These are phyloP conservation scores for Holothuria leucospilota DNA, from an alignment of 53 echinoderm and acorn worm genomes.

Conservation along the genomic window DNA sequence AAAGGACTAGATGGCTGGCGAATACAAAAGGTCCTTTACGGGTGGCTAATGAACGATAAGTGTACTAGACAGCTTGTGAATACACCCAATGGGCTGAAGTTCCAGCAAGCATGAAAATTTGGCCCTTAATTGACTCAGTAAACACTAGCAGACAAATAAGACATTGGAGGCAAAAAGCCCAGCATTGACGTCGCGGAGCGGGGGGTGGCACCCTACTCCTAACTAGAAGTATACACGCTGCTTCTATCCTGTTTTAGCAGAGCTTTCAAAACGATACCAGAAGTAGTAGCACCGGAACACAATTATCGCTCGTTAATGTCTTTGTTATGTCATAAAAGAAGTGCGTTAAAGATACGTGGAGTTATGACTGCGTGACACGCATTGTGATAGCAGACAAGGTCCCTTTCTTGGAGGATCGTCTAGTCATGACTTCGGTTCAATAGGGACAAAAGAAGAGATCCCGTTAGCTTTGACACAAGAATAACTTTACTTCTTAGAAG, in stretches of 20 bases:
- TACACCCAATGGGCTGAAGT: constrained; percentile 18
- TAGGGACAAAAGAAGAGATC: not conserved
- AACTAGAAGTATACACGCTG: not conserved
- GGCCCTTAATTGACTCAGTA: constrained; percentile 24
- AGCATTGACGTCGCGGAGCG: constrained; percentile 10
- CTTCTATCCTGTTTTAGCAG: no score
- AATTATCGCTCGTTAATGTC: no score
- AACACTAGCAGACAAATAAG: not conserved
- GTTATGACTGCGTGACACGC: no score
- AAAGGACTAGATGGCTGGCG: no score
- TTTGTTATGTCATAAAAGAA: no score
- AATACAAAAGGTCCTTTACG: constrained; percentile 1
- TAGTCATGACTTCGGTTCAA: not conserved
- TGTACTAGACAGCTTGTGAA: constrained; percentile 21
- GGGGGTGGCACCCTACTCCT: constrained; percentile 33
- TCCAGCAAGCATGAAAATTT: not conserved
- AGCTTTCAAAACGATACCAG: no score
- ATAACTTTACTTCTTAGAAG: not conserved
- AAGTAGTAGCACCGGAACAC: no score
- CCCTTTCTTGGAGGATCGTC: not conserved
- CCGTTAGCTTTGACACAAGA: constrained; percentile 28
- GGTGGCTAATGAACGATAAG: constrained; percentile 37
- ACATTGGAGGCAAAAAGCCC: not conserved
- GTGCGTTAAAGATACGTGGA: no score
- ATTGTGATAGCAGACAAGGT: no score